A percentile compares a stretch with the other conserved stretches of the same genome.
Conservation (phyloP, 2,113 vertebrate species). For the Piaya cayana region DNA sequence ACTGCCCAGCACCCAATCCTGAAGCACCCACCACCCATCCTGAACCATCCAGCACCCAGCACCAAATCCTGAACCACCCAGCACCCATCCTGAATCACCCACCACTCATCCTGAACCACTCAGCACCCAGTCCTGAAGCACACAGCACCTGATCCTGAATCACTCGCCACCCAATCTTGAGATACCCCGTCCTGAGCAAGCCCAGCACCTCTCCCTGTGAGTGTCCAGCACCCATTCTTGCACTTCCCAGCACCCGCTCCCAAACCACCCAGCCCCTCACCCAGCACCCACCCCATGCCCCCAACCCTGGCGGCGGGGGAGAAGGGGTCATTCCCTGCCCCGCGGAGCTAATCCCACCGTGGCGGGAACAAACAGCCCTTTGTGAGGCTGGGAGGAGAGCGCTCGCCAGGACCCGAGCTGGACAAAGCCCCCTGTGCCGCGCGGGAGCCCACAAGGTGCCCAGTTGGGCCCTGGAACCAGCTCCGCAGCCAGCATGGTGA, state of each 20-base stretch:
- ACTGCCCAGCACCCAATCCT: too few species aligned
- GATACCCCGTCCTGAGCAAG: too few species aligned
- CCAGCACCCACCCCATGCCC: neutral
- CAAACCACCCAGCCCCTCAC: too few species aligned
- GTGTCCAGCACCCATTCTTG: too few species aligned
- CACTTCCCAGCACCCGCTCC: too few species aligned
- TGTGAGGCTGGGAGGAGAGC: slow-evolving; percentile 15
- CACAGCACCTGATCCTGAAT: too few species aligned
- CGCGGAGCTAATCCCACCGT: neutral
- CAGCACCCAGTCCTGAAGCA: neutral
- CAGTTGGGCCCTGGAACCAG: accelerated
- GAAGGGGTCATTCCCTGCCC: neutral
- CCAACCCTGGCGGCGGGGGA: neutral
- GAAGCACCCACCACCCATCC: too few species aligned
- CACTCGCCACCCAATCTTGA: too few species aligned
- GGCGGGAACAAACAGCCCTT: slow-evolving; percentile 47
- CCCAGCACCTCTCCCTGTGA: too few species aligned
- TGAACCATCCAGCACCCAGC: too few species aligned
- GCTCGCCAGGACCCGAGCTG: neutral
- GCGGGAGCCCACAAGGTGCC: neutral
- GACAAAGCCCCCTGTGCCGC: neutral
- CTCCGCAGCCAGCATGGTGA: accelerated
- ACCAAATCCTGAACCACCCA: neutral
- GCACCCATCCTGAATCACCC: neutral
- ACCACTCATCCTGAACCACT: neutral